Percentiles rank a stretch among this genome's conserved stretches.
Conservation (phyloP, 2,888 invertebrate genomes). For the Cybosia mesomella region DNA sequence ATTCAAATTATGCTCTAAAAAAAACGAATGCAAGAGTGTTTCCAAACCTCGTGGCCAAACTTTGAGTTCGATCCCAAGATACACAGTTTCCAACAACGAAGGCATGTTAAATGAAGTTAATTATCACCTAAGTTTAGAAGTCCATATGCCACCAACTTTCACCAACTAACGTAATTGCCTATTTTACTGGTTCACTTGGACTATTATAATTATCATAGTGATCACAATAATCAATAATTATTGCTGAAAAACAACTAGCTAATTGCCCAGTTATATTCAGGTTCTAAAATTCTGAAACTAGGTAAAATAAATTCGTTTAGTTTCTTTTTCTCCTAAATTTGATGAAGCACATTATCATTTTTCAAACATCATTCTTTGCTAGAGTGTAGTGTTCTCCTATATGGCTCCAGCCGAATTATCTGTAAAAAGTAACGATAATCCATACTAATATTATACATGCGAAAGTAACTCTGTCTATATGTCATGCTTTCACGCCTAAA, state of each 20-base stretch:
- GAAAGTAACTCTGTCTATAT: too few relatives aligned
- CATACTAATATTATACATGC: too few relatives aligned
- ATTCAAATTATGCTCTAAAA: not conserved
- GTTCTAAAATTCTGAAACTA: not conserved
- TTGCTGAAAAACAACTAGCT: too few relatives aligned
- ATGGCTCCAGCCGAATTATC: too few relatives aligned
- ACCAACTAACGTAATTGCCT: not conserved
- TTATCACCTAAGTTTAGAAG: not conserved
- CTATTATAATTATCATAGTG: not conserved
- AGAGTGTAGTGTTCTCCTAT: too few relatives aligned
- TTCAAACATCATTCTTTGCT: too few relatives aligned
- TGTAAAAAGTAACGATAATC: too few relatives aligned
- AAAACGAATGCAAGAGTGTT: not conserved
- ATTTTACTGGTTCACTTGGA: not conserved
- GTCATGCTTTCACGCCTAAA: too few relatives aligned
- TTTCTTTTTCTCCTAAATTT: too few relatives aligned
- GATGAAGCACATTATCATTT: too few relatives aligned
- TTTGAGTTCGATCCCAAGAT: not conserved
- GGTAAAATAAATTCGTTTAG: too few relatives aligned
- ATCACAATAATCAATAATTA: not conserved
- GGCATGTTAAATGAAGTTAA: slow-evolving; percentile 4
- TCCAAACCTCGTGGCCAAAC: not conserved
- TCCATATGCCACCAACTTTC: not conserved
- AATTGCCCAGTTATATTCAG: not conserved
- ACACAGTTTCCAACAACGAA: not conserved